These are phyloP conservation scores for Phalacrocorax aristotelis DNA, from an alignment of 2,113 vertebrate species.

Conservation along the genomic window DNA sequence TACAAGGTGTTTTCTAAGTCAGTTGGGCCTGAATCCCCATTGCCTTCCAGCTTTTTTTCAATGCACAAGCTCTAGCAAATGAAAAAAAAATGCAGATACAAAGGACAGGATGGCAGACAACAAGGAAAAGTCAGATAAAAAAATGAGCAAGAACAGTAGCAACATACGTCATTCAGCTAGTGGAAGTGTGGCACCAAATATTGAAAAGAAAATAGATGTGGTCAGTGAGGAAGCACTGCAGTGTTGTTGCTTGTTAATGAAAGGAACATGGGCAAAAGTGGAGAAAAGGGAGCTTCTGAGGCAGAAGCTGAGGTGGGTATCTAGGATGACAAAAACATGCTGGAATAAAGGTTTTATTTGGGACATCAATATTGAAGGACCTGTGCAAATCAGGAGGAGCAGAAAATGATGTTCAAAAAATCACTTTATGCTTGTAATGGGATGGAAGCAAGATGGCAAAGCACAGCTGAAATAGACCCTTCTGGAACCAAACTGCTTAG, in stretches of 20 bases:
- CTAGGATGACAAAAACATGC: neutral
- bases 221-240: neutral
- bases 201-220: neutral
- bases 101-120: neutral
- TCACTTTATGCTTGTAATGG: neutral
- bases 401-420: neutral
- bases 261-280: fast-evolving
- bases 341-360: neutral
- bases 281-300: neutral
- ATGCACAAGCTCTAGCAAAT: too few species aligned
- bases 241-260: neutral
- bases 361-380: neutral
- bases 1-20: neutral
- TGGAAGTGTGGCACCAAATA: neutral
- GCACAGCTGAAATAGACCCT: neutral
- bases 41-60: neutral
- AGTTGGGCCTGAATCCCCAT: neutral
- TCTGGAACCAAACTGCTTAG: neutral
- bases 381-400: neutral
- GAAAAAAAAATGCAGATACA: neutral
- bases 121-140: neutral
- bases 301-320: neutral
- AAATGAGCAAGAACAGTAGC: neutral
- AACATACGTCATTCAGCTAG: neutral
- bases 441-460: neutral